A percentile compares a stretch with the other conserved stretches of the same genome.
Conservation (phyloP, 1,140 invertebrate genomes). For the Lepidurus arcticus region DNA sequence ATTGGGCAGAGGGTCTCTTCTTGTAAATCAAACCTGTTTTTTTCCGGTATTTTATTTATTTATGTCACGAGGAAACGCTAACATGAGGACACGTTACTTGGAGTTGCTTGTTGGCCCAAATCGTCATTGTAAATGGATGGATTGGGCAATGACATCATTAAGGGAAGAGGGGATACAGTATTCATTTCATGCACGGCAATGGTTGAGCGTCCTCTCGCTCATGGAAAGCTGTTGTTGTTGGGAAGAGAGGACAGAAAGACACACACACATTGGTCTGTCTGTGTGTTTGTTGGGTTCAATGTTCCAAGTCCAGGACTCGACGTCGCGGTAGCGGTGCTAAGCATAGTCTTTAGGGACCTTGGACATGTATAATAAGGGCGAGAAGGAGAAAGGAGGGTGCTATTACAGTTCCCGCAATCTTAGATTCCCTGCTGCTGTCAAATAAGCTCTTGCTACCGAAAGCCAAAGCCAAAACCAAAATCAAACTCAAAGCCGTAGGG, state of each 20-base stretch:
- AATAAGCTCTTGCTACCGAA: constrained; percentile 19
- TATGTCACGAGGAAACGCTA: neutral
- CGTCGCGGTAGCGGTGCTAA: constrained; percentile 16
- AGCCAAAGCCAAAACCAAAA: constrained; percentile 5
- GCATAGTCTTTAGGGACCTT: constrained; percentile 21
- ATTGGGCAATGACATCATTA: constrained; percentile 22
- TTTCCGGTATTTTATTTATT: no score
- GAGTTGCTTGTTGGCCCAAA: neutral
- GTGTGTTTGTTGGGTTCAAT: constrained; percentile 4
- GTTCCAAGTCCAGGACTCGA: neutral
- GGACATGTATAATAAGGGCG: constrained; percentile 18
- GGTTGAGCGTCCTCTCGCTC: neutral
- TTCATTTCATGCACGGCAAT: constrained; percentile 1
- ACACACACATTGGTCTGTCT: constrained; percentile 2
- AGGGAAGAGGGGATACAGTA: neutral
- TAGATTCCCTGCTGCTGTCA: constrained; percentile 16
- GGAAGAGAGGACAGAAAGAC: neutral
- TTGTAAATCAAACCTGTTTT: no score
- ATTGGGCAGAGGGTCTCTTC: no score
- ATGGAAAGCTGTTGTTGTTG: constrained; percentile 11
- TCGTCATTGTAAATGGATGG: neutral
- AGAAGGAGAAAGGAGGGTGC: constrained; percentile 10
- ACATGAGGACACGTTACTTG: neutral
- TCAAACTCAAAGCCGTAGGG: neutral
- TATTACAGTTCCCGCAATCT: constrained; percentile 15